Conservation (phyloP, 2,113 vertebrate species). For the Sylvicapra grimmia region DNA sequence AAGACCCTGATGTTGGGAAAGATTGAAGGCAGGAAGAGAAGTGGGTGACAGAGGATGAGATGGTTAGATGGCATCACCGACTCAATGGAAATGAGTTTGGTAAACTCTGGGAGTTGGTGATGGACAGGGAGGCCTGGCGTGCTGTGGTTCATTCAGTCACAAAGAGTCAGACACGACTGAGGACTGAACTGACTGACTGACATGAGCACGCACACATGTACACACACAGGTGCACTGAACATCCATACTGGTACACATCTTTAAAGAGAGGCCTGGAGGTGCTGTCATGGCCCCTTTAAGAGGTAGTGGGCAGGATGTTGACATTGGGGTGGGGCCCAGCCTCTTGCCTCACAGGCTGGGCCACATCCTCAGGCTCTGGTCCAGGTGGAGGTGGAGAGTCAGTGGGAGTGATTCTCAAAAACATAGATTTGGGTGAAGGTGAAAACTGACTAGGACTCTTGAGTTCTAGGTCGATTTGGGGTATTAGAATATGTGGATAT, state of each 20-base stretch:
- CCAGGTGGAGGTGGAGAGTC: neutral
- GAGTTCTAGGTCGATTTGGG: too few relatives aligned
- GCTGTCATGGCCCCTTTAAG: neutral
- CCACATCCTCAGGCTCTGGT: accelerated
- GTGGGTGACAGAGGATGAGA: too few relatives aligned
- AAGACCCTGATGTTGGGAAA: too few relatives aligned
- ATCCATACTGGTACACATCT: neutral
- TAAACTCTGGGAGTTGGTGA: too few relatives aligned
- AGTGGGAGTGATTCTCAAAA: neutral
- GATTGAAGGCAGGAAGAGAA: too few relatives aligned
- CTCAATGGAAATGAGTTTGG: too few relatives aligned
- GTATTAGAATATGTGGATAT: neutral
- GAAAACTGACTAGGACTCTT: neutral
- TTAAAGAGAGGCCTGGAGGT: neutral
- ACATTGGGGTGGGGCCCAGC: neutral
- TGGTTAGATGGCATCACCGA: too few relatives aligned
- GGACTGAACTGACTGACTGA: too few relatives aligned
- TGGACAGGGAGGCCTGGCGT: too few relatives aligned
- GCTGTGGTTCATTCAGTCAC: too few relatives aligned
- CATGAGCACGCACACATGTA: neutral
- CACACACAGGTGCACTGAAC: neutral
- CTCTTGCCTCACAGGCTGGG: neutral
- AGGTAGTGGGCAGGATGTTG: too few relatives aligned
- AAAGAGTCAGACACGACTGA: too few relatives aligned
- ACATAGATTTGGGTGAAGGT: neutral